Conservation (phyloP, 2,113 vertebrate genomes). For the Rhodinocichla rosea region DNA sequence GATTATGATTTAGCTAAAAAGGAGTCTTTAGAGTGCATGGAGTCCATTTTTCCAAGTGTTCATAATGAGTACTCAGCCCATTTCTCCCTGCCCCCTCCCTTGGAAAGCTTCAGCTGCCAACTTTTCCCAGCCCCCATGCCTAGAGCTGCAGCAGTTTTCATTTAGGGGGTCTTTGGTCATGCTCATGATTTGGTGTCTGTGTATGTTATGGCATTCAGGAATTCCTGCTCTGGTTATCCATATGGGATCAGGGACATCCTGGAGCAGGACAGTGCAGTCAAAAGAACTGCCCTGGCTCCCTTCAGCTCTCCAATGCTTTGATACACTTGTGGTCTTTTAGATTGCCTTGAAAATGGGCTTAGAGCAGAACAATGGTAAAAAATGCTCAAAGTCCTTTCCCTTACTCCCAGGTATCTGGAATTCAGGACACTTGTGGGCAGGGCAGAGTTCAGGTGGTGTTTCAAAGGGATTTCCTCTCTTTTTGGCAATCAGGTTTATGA, state of each 20-base stretch:
- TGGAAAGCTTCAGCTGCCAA: not conserved
- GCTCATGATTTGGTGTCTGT: not conserved
- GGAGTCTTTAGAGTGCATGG: not conserved
- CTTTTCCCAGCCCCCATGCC: not conserved
- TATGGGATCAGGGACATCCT: not conserved
- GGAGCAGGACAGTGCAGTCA: not conserved
- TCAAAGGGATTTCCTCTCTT: not conserved
- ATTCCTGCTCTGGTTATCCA: not conserved
- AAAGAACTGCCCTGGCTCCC: not conserved
- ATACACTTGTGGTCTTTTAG: accelerated
- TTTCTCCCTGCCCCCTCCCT: not conserved
- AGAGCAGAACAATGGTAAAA: not conserved
- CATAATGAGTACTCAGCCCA: not conserved
- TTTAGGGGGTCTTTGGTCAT: not conserved
- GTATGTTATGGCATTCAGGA: not conserved
- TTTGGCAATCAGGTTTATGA: not conserved
- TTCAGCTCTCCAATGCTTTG: not conserved
- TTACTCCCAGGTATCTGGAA: accelerated
- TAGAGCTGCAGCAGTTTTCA: not conserved
- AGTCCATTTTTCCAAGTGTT: not conserved
- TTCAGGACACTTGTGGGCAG: not conserved
- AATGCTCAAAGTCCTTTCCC: not conserved
- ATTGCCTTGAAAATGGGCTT: not conserved
- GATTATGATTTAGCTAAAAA: not conserved
- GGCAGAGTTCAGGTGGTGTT: not conserved